phyloP scores from a whole-genome alignment of 2,797 vertebrate species.

The Balearica regulorum region DNA sequence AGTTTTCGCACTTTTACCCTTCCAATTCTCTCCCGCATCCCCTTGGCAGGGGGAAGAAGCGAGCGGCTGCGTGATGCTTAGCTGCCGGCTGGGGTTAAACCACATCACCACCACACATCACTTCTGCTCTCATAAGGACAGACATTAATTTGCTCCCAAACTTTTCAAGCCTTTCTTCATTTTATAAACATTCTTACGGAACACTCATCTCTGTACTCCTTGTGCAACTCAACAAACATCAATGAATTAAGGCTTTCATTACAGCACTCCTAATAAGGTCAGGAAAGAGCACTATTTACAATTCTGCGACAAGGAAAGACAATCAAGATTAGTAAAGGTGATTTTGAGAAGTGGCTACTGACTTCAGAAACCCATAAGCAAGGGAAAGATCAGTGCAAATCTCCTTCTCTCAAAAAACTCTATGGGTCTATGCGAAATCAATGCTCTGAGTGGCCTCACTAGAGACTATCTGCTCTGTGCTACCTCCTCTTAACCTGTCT shows the following conservation, averaged over 20 bases:
- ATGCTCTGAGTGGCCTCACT: background rate
- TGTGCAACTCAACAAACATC: constrained; percentile 3
- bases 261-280: constrained; percentile 5
- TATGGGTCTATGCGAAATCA: background rate
- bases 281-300: constrained; percentile 7
- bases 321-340: background rate
- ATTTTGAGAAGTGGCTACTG: background rate
- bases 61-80: no score
- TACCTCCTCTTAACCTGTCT: background rate
- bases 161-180: constrained; percentile 18
- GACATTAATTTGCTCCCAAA: background rate
- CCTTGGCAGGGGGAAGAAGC: no score
- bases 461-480: background rate
- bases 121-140: constrained; percentile 11
- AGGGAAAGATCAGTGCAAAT: background rate
- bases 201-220: background rate
- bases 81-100: no score
- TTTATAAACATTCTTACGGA: constrained; percentile 36
- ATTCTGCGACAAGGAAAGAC: background rate
- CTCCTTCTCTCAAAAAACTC: background rate
- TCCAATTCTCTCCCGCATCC: no score
- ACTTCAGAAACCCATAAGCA: background rate
- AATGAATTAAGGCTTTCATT: constrained; percentile 24
- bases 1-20: no score
- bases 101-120: background rate